Percentiles rank a stretch among this genome's conserved stretches.
phyloP scores from a whole-genome alignment of 2,797 vertebrate species.

The Bradypus variegatus region DNA sequence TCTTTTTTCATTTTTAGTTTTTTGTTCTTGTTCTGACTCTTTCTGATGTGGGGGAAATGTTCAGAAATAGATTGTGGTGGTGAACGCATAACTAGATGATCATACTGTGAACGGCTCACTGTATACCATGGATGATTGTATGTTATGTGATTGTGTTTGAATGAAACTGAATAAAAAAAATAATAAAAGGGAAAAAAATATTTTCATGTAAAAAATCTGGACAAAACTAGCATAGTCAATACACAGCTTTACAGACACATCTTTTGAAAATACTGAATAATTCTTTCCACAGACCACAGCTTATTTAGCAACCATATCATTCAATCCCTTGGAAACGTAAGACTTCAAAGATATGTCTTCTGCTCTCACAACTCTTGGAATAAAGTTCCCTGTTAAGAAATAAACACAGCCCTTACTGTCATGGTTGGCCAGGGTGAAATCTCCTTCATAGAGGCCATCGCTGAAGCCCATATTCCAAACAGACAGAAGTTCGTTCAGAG shows the following conservation, averaged over 20 bases:
- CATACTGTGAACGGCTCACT: too few species aligned
- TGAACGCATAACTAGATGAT: too few species aligned
- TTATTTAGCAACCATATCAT: neutral
- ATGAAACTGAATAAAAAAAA: too few species aligned
- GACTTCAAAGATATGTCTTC: neutral
- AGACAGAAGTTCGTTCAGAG: constrained; percentile 94
- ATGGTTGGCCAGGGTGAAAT: constrained; percentile 93
- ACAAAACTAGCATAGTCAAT: neutral
- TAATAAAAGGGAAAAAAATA: too few species aligned
- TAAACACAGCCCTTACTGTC: constrained; percentile 84
- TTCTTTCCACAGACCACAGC: neutral
- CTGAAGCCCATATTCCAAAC: constrained; percentile 99
- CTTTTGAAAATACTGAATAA: neutral
- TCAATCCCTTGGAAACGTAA: neutral
- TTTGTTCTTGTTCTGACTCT: too few species aligned
- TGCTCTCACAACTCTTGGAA: too few species aligned
- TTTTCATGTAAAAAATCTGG: neutral
- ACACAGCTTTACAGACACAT: neutral
- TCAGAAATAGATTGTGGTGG: too few species aligned
- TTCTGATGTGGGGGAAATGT: too few species aligned
- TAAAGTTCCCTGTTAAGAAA: fast-evolving
- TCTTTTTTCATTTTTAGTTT: too few species aligned
- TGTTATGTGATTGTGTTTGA: too few species aligned
- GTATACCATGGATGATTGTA: too few species aligned
- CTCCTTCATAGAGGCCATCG: constrained; percentile 95